Percentiles rank a stretch among this genome's conserved stretches.
phyloP scores from a whole-genome alignment of 2,113 vertebrate species.

The Dipodomys ordii region DNA sequence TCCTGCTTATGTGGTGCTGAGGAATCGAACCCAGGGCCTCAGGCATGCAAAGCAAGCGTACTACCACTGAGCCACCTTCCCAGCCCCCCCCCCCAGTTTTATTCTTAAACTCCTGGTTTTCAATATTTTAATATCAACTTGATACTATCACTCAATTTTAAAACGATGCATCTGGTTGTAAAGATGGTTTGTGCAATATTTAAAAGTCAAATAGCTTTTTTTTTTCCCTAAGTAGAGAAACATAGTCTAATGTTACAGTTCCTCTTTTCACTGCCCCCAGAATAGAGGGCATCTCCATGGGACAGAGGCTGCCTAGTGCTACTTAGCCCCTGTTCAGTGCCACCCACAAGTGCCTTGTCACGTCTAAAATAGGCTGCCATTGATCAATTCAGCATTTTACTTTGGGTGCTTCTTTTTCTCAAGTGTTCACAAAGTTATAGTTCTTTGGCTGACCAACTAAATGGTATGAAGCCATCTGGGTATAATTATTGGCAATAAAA shows the following conservation, averaged over 20 bases:
- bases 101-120: conserved; percentile 17
- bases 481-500: not conserved
- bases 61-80: too few relatives aligned
- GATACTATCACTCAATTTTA: not conserved
- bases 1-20: too few relatives aligned
- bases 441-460: conserved; percentile 1
- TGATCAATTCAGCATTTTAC: not conserved
- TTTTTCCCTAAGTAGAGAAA: not conserved
- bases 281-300: not conserved
- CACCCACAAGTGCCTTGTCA: not conserved
- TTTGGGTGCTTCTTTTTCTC: not conserved
- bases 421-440: not conserved
- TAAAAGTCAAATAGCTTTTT: conserved; percentile 4
- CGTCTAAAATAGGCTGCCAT: not conserved
- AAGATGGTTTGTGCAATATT: conserved; percentile 1
- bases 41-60: too few relatives aligned
- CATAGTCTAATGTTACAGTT: not conserved
- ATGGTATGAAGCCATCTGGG: not conserved
- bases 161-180: conserved; percentile 2
- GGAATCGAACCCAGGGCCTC: too few relatives aligned
- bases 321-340: not conserved
- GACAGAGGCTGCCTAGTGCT: not conserved
- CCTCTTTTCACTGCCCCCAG: not conserved
- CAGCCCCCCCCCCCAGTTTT: not conserved
- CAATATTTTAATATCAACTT: conserved; percentile 15